Base-by-base conservation (phyloP, 2,113 vertebrate species). In the Phyllostomus hastatus region DNA sequence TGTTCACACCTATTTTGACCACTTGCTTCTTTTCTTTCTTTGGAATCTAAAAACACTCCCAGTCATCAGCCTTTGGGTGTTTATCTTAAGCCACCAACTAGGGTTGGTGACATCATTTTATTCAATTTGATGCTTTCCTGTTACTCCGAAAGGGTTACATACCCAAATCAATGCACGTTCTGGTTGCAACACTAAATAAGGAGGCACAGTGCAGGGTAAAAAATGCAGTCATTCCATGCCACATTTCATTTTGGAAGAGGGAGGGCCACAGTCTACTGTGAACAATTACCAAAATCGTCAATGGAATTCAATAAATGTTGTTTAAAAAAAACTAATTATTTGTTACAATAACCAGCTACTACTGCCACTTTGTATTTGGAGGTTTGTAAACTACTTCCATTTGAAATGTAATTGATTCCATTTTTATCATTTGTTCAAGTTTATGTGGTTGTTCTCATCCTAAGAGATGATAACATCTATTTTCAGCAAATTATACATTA, bases 381-480 rank as follows among this genome's bases (percentile, higher is more conserved):
- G 98, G 97, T 98, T 98, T 98, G 98, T 98, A 98, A 99, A 98
- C 98, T 98, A 97, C 97, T 98, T 99, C 97, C 97, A 98, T 99
- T 98, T 97, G 98, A 98, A 98, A 98, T 98, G 98, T 98, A 98
- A 99, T 98, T 99, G 98, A 99, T 99, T 99, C 98, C 98, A 98
- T 98, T 98, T 98, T 99, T 98, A 98, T 98, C 98, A 98, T 98
- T 98, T 98, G 98, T 98, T 98, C 97, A 98, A 99, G 98, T 99
- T 99, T 98, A 98, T 99, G 97, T 97, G 98, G 98, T 98, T 98
- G 98, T 97, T 98, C 98, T 97, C 98, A 97, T 98, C 98, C 98
- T 98, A 98, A 98, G 97, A 98, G 98, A 98, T 98, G 98, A 98
- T 98, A 99, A 99, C 98, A 99, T 99, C 98, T 98, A 99, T 99